Base-by-base conservation (phyloP, 1,140 invertebrate genomes). In the Lasaia peninsularis region DNA sequence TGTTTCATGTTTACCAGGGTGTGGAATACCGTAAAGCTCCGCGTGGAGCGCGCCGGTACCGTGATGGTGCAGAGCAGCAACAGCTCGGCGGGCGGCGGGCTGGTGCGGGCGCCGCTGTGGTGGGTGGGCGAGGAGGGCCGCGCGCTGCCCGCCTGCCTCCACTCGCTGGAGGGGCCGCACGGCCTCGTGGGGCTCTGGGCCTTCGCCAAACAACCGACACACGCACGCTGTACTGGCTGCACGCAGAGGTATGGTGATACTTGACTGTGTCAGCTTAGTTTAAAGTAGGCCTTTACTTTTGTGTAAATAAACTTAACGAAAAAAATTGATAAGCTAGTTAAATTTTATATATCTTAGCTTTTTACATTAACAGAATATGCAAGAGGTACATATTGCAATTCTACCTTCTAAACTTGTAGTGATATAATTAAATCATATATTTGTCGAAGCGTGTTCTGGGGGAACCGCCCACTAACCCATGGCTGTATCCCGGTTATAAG, bases 181-280 rank as follows among this genome's bases (percentile, higher is more conserved):
- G 91, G 93, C 28, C 92, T 91, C 0, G 87, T 98, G 44, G 97
- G 97, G 0, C 88, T 98, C 0, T 98, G 96, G 96, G 96, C 98
- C 84, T 98, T 98, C 75, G 50, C 68, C 4, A 63, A 71, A 4
- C 86, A 89, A 91, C 93, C 58, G 80, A 75, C 63, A 90, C 90
- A 58, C 1, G 73, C 82, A 0, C 92, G 92, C 6, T 98, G 97
- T 73, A 90, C 89, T 44, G 94, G 93, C 11, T 96, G 95, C 65
- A 92, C 92, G 9, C 93, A 94, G 86, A 94, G 94, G 93, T 94
- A 50, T 11, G 9, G 21, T 2, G 2, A 9, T 34, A 52, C 2
- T 21, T 37, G 1, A 24, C 7, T 11, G 28, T 2, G 7, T 24
- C 18, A 18, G 11, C 18, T 16, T 9, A 16, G n/a, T n/a, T n/a